phyloP scores from a whole-genome alignment of 53 echinoderm and acorn worm genomes.

The Echinometra lucunter region DNA sequence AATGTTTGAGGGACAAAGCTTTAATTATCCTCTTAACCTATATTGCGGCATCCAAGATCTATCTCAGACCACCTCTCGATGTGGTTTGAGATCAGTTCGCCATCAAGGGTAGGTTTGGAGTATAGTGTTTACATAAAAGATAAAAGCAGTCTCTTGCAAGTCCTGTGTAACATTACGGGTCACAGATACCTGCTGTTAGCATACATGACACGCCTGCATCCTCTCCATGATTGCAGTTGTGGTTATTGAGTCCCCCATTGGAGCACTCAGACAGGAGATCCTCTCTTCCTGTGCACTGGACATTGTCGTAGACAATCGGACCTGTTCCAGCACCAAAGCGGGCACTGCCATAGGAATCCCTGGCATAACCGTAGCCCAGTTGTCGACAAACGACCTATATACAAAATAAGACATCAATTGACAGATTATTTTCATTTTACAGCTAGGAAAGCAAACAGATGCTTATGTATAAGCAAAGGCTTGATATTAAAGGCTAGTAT shows the following conservation, averaged over 20 bases:
- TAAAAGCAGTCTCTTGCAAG: too few relatives aligned
- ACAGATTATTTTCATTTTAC: background rate
- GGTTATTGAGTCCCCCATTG: slow-evolving; percentile 48
- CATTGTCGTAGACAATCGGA: slow-evolving; percentile 67
- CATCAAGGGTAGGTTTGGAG: too few relatives aligned
- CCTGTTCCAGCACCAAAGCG: slow-evolving; percentile 70
- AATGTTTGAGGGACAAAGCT: too few relatives aligned
- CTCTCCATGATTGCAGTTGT: slow-evolving; percentile 73
- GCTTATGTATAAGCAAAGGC: background rate
- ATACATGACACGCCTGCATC: slow-evolving; percentile 74
- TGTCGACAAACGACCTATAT: slow-evolving; percentile 70
- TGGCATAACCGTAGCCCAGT: slow-evolving; percentile 75
- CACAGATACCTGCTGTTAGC: slow-evolving; percentile 17
- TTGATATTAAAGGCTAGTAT: background rate
- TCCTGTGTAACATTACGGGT: background rate
- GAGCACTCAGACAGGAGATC: slow-evolving; percentile 62
- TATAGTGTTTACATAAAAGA: too few relatives aligned
- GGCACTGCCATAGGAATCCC: background rate
- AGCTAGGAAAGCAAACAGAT: background rate
- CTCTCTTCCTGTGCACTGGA: slow-evolving; percentile 71
- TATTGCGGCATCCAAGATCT: too few relatives aligned
- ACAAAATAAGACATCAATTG: background rate
- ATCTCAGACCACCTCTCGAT: too few relatives aligned
- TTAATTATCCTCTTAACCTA: too few relatives aligned
- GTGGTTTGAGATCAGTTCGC: too few relatives aligned